These are phyloP conservation scores for Lagodon rhomboides DNA, from an alignment of 2,797 vertebrate genomes.

Conservation along the genomic window DNA sequence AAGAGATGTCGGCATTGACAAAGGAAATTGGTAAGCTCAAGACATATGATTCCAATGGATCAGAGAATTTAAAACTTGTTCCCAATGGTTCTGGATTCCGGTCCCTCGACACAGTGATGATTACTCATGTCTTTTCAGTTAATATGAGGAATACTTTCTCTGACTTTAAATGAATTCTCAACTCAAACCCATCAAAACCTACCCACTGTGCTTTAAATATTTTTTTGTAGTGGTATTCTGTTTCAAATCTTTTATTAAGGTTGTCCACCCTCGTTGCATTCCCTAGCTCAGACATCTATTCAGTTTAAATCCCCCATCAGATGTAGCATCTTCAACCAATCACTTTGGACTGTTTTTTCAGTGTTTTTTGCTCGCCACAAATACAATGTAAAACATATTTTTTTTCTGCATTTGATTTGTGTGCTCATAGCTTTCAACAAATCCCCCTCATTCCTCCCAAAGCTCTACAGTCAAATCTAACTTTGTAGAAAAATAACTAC, in stretches of 20 bases:
- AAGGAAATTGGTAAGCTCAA: too few species aligned
- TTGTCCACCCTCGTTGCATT: neutral
- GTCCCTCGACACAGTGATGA: constrained; percentile 9
- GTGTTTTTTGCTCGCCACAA: neutral
- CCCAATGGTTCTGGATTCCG: too few species aligned
- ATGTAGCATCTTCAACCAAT: neutral
- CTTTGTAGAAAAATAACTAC: neutral
- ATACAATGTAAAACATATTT: neutral
- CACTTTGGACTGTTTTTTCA: neutral
- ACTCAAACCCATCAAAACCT: neutral
- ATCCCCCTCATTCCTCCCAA: neutral
- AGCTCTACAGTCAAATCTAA: neutral
- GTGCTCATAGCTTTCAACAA: neutral
- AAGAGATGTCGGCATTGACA: too few species aligned
- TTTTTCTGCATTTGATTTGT: constrained; percentile 7
- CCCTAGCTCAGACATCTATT: constrained; percentile 20
- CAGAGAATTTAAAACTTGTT: too few species aligned
- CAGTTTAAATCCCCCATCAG: constrained; percentile 3
- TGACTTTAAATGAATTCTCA: constrained; percentile 14
- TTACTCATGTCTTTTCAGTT: constrained; percentile 13
- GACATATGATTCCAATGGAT: too few species aligned
- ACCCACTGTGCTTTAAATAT: neutral
- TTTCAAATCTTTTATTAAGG: constrained; percentile 11
- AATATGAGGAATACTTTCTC: neutral
- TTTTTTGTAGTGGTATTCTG: neutral